phyloP scores from a whole-genome alignment of 2,888 invertebrate genomes.

The Carpatolechia fugitivella region DNA sequence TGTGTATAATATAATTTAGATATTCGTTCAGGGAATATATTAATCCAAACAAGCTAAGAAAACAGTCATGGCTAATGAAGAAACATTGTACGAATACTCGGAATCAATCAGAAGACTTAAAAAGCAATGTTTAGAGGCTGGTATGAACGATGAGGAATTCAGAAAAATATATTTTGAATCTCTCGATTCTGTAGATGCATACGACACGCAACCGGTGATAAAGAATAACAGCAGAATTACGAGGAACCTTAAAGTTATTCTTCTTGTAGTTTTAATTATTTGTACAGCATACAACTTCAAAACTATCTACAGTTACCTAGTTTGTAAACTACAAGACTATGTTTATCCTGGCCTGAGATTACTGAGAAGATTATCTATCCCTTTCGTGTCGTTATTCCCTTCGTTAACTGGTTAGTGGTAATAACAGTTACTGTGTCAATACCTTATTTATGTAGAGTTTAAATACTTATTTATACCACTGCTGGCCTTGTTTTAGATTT shows the following conservation, averaged over 20 bases:
- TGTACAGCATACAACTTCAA: conserved; percentile 76
- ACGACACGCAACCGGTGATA: not conserved
- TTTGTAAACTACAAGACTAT: conserved; percentile 87
- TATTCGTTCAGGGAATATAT: too few relatives aligned
- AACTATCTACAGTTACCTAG: conserved; percentile 81
- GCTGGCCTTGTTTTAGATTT: conserved; percentile 74
- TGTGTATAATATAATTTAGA: too few relatives aligned
- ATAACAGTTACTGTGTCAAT: too few relatives aligned
- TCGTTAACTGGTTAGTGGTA: conserved; percentile 83
- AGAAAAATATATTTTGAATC: conserved; percentile 75
- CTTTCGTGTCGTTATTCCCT: conserved; percentile 87
- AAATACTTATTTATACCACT: too few relatives aligned
- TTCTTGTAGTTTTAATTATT: conserved; percentile 36
- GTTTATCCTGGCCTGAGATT: conserved; percentile 90
- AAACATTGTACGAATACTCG: conserved; percentile 59
- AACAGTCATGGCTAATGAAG: conserved; percentile 33
- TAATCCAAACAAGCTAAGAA: too few relatives aligned
- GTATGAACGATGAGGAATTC: conserved; percentile 82
- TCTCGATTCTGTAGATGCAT: conserved; percentile 41
- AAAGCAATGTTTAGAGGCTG: conserved; percentile 77
- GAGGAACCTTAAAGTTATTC: conserved; percentile 32
- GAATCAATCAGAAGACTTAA: conserved; percentile 79
- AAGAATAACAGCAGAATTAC: not conserved
- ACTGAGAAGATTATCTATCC: conserved; percentile 85
- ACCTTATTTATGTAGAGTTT: too few relatives aligned